phyloP scores from a whole-genome alignment of 2,797 vertebrate genomes.

The Hyperoplus lanceolatus region DNA sequence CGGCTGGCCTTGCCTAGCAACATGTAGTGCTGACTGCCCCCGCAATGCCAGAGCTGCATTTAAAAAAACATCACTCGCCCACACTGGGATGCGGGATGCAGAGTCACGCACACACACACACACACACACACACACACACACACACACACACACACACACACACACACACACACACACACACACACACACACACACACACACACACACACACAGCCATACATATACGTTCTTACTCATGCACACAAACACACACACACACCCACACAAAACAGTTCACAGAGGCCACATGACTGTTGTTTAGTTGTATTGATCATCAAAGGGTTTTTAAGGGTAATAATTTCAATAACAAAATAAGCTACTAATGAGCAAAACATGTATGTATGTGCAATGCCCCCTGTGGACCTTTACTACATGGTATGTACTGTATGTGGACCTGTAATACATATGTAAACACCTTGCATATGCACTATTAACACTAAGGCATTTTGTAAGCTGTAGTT shows the following conservation, averaged over 20 bases:
- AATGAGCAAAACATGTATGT: not conserved
- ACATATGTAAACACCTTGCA: constrained; percentile 2
- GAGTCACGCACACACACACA: constrained; percentile 14
- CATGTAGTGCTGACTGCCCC: constrained; percentile 60
- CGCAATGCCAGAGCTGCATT: constrained; percentile 33
- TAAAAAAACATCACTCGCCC: constrained; percentile 36
- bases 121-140: not conserved
- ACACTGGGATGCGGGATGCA: constrained; percentile 9
- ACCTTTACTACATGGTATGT: not conserved
- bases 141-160: not conserved
- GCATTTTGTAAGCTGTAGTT: not conserved
- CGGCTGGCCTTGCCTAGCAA: constrained; percentile 49
- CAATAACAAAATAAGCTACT: not conserved
- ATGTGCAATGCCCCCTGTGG: not conserved
- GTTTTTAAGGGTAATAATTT: constrained; percentile 28
- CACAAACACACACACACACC: not conserved
- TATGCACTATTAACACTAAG: not conserved
- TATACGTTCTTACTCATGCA: not conserved
- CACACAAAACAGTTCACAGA: not conserved
- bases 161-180: not conserved
- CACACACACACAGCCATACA: not conserved
- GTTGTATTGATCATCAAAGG: constrained; percentile 10
- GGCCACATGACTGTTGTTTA: constrained; percentile 8
- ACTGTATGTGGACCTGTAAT: not conserved
- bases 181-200: not conserved